Evolutionary conservation across 2,888 invertebrate genomes (phyloP), one percentile per base, ranked within the genome.

Genomic region (Cantharis rustica): DNA sequence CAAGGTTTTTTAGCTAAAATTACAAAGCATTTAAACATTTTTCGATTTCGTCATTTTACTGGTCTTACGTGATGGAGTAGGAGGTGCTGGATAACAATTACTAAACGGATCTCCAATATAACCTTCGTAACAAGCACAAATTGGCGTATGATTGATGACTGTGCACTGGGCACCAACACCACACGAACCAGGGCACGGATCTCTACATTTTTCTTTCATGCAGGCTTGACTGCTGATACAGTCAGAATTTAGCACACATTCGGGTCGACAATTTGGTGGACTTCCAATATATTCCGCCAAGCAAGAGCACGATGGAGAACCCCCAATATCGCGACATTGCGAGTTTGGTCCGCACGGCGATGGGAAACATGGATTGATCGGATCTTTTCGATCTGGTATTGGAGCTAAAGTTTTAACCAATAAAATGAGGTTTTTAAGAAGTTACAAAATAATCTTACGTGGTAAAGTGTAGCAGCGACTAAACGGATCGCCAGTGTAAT

Each of bases 271-370:
- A 80, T 91, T 91, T 13, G 93, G 93, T 47, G 94, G 93, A 64
- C 88, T 87, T 20, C 93, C 93, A 27, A 90, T 87, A 84, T 90
- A 93, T 72, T 89, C 89, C 2, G 89, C 85, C 61, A 91, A 84
- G 82, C 93, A 93, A 11, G 91, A 89, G 82, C 93, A 93, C 1
- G 93, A 92, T 7, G 93, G 93, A 82, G 81, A 85, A 80, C 85
- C 85, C 31, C 84, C 84, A 72, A 92, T 87, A 83, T 93, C 93
- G 75, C 92, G 92, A 85, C 96, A 96, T 84, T 93, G 90, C 80
- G 94, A 93, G 85, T 95, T 94, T 7, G 95, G 92, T 15, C 95
- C 95, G 84, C 95, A 95, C 0, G 95, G 95, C 31, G 94, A 93
- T 74, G 95, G 95, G 64, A 91, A 88, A 81, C 94, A 94, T 3